Evolutionary conservation across 2,888 invertebrate species (phyloP).

Genomic region (Crossocerus cetratus): DNA sequence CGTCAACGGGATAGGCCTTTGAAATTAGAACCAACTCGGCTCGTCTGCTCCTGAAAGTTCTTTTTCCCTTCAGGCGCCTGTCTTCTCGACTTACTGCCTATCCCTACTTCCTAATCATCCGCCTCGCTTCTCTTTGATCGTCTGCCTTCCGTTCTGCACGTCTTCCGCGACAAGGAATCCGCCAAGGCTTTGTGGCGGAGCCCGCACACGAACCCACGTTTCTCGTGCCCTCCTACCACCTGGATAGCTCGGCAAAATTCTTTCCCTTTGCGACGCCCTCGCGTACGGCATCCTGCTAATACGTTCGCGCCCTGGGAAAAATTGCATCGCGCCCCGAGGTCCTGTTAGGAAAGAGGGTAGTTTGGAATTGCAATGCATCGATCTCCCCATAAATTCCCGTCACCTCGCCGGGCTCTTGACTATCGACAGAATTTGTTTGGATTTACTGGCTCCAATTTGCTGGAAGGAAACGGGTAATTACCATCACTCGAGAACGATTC

Average conservation of each 20-base stretch:
- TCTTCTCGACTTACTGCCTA: conserved; percentile 6
- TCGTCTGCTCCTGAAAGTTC: conserved; percentile 58
- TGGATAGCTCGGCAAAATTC: background rate
- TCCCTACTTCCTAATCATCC: conserved; percentile 43
- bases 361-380: background rate
- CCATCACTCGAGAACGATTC: conserved; percentile 36
- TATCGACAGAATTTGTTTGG: background rate
- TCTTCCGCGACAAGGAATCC: background rate
- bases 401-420: background rate
- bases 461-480: conserved; percentile 38
- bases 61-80: conserved; percentile 33
- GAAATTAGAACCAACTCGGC: conserved; percentile 67
- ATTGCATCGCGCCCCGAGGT: too few relatives aligned
- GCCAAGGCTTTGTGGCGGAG: background rate
- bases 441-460: conserved; percentile 4
- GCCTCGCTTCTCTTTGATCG: conserved; percentile 53
- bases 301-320: too few relatives aligned
- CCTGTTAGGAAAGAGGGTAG: background rate
- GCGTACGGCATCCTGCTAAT: too few relatives aligned
- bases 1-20: conserved; percentile 28
- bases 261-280: background rate
- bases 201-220: background rate
- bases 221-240: background rate
- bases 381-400: background rate
- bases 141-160: conserved; percentile 8